Conservation (phyloP, 2,888 invertebrate genomes). For the Scaptomyza parva region DNA sequence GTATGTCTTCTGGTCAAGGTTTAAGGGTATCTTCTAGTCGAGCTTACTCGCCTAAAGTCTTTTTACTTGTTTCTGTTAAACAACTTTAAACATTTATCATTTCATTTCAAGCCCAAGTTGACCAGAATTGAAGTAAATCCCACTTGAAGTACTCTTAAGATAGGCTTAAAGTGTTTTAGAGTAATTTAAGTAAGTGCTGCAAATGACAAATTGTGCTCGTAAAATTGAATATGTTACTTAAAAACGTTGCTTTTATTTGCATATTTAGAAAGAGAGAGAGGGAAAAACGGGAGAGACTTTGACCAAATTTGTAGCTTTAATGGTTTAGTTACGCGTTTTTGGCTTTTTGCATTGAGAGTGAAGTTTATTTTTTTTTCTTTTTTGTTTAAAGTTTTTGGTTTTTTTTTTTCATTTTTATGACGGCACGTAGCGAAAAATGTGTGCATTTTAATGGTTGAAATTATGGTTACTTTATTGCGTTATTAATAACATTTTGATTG, state of each 20-base stretch:
- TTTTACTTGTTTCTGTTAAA: no score
- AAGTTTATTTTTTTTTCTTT: neutral
- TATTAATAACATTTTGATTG: slow-evolving; percentile 80
- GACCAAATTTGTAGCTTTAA: slow-evolving; percentile 1
- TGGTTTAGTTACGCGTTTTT: slow-evolving; percentile 9
- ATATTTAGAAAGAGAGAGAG: neutral
- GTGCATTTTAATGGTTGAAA: slow-evolving; percentile 77
- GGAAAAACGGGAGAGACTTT: neutral
- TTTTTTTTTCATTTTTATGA: slow-evolving; percentile 6
- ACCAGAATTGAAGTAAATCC: neutral
- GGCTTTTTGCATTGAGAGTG: slow-evolving; percentile 18
- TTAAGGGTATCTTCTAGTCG: no score
- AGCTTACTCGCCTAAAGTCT: no score
- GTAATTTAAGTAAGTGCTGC: slow-evolving; percentile 9
- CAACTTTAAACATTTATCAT: slow-evolving; percentile 22
- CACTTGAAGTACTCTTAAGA: neutral
- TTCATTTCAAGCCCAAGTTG: neutral
- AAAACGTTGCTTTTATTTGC: slow-evolving; percentile 15
- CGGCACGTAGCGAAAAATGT: slow-evolving; percentile 71
- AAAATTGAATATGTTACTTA: slow-evolving; percentile 50
- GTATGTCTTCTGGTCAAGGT: no score
- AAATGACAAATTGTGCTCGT: slow-evolving; percentile 25
- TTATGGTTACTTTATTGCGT: slow-evolving; percentile 78
- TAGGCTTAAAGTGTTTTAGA: neutral
- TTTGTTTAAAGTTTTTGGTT: neutral